Percentiles rank a stretch among this genome's conserved stretches.
Evolutionary conservation across 2,113 vertebrate genomes (phyloP).

Genomic region (Mustela lutreola): DNA sequence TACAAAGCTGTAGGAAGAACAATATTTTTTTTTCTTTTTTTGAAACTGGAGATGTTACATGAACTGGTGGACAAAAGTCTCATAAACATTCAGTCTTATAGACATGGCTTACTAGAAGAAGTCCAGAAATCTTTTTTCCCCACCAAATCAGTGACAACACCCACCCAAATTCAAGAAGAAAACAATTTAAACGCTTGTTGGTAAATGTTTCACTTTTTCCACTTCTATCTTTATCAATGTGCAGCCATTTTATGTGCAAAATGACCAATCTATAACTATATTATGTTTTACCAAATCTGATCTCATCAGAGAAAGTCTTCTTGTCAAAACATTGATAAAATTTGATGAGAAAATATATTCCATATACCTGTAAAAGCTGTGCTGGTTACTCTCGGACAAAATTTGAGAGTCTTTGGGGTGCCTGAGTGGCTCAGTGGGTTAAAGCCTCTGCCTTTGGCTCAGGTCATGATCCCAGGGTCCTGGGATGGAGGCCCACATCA

Average conservation of each 20-base stretch:
- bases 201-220: background rate
- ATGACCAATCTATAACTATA: background rate
- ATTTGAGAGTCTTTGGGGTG: background rate
- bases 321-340: slow-evolving; percentile 10
- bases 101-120: background rate
- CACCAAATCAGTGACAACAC: background rate
- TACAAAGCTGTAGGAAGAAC: background rate
- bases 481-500: no score
- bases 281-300: background rate
- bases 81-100: background rate
- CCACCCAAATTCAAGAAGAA: background rate
- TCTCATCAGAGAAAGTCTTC: slow-evolving; percentile 28
- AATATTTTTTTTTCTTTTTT: background rate
- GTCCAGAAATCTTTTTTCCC: background rate
- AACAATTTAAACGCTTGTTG: background rate
- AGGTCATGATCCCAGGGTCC: no score
- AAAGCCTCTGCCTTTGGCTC: no score
- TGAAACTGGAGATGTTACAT: background rate
- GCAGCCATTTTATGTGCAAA: background rate
- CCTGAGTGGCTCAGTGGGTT: no score
- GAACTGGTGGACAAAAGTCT: background rate
- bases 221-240: background rate
- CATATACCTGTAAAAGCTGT: background rate
- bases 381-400: background rate
- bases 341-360: background rate